Base-by-base conservation (phyloP, 2,113 vertebrate species). In the Ciconia stormi region DNA sequence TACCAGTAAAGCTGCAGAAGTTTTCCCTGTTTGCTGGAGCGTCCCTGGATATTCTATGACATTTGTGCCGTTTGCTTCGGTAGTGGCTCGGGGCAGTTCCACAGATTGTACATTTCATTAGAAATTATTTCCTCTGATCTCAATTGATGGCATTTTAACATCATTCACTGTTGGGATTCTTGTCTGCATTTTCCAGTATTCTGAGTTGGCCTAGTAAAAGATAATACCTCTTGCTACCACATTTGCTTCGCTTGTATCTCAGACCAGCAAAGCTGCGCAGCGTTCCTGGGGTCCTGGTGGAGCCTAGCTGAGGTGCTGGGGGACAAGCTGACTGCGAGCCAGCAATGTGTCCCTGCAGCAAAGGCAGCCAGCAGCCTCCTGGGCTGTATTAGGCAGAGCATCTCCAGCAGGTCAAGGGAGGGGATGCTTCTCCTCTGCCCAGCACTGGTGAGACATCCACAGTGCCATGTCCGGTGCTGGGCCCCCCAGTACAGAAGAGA, bases 221-320 rank as follows among this genome's bases (percentile, higher is more conserved):
- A 4, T 34, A 47, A 52, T 26, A 21, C 16, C 32, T 82, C 74
- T 38, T 84, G 61, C 32, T 23, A 34, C 19, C 9, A 21, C 0
- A 0, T 53, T 74, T 59, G 19, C 21, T 70, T 87, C 0, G 0
- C 14, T 61, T 16, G 2, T 81, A 6, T 36, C 34, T 87, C 50
- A 70, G 56, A 18, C 10, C 13, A 30, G 58, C n/a, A 49, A 53
- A 87, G 65, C 30, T 36, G 26, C 0, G 0, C 32, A 21, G 78
- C 16, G 0, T 78, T 61, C 10, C 21, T 66, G n/a, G 32, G 58
- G 27, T 83, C 50, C 34, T 73, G 44, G 11, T 9, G 32, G 62
- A 82, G 23, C 30, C 47, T 72, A 32, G 7, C 47, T 46, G 59
- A 34, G 55, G 16, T 74, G 13, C 18, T 69, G 27, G 7, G 29